Conservation (phyloP, 2,113 vertebrate genomes). For the Nerophis ophidion region DNA sequence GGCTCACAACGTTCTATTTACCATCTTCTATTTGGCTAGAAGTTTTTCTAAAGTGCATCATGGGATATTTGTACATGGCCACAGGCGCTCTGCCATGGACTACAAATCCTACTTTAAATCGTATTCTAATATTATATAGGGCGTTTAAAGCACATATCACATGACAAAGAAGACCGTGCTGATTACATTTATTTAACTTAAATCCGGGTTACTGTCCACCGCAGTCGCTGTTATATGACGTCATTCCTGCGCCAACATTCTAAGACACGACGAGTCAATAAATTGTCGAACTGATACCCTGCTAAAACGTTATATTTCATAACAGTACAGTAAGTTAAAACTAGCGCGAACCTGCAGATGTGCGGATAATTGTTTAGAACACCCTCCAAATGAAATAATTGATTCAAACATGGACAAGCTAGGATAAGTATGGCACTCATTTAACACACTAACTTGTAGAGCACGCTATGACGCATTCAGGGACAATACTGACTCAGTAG, state of each 20-base stretch:
- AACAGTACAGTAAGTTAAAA: not conserved
- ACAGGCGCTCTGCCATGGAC: not conserved
- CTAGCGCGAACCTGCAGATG: not conserved
- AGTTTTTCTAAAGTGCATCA: not conserved
- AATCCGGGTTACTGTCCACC: too few relatives aligned
- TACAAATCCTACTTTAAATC: not conserved
- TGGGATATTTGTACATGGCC: not conserved
- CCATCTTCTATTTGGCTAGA: not conserved
- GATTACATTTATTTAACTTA: too few relatives aligned
- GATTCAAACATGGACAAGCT: conserved; percentile 14
- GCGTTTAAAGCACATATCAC: too few relatives aligned
- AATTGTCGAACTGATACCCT: too few relatives aligned
- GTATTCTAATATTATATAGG: too few relatives aligned
- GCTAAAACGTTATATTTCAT: not conserved
- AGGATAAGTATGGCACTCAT: not conserved
- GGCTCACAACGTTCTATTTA: not conserved
- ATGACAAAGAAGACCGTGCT: too few relatives aligned
- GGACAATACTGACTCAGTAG: not conserved
- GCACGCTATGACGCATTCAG: not conserved
- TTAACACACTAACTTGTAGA: not conserved
- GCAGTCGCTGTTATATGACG: too few relatives aligned
- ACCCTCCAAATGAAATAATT: not conserved
- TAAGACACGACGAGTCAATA: too few relatives aligned
- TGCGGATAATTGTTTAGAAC: not conserved
- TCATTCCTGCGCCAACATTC: too few relatives aligned